Evolutionary conservation across 1,140 invertebrate genomes (phyloP).

Genomic region (Bilobella aurantiaca): DNA sequence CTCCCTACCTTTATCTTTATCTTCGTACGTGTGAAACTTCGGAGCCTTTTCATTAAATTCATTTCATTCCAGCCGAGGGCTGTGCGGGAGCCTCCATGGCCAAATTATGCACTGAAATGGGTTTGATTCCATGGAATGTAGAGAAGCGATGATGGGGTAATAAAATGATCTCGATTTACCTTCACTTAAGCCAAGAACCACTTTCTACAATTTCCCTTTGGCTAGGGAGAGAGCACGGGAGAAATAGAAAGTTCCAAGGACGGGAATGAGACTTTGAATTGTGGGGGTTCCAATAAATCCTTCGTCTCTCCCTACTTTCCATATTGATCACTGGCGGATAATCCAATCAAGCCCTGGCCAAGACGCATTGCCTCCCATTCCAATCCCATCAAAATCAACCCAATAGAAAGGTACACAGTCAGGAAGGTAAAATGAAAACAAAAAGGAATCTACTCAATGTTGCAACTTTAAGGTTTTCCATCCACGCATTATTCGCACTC

Average conservation of each 20-base stretch:
- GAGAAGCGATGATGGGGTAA: slow-evolving; percentile 26
- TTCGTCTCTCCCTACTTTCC: slow-evolving; percentile 32
- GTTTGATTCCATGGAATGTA: not conserved
- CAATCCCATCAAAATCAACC: not conserved
- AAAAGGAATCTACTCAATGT: no score
- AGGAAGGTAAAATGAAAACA: no score
- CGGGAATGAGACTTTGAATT: no score
- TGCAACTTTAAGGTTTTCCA: no score
- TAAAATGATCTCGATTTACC: slow-evolving; percentile 29
- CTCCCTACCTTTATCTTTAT: not conserved
- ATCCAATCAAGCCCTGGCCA: slow-evolving; percentile 36
- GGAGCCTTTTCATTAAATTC: slow-evolving; percentile 32
- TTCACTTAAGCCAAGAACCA: slow-evolving; percentile 11
- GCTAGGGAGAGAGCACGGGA: no score
- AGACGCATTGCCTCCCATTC: slow-evolving; percentile 11
- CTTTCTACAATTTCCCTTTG: not conserved
- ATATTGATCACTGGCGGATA: slow-evolving; percentile 35
- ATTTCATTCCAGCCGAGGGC: slow-evolving; percentile 1
- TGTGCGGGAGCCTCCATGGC: no score
- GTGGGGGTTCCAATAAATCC: slow-evolving; percentile 29
- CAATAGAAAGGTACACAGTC: no score
- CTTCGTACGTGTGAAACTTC: slow-evolving; percentile 24
- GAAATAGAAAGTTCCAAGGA: no score
- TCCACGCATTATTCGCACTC: no score
- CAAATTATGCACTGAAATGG: no score